A percentile compares a stretch with the other conserved stretches of the same genome.
phyloP scores from a whole-genome alignment of 2,888 invertebrate genomes.

The Axea sp. region DNA sequence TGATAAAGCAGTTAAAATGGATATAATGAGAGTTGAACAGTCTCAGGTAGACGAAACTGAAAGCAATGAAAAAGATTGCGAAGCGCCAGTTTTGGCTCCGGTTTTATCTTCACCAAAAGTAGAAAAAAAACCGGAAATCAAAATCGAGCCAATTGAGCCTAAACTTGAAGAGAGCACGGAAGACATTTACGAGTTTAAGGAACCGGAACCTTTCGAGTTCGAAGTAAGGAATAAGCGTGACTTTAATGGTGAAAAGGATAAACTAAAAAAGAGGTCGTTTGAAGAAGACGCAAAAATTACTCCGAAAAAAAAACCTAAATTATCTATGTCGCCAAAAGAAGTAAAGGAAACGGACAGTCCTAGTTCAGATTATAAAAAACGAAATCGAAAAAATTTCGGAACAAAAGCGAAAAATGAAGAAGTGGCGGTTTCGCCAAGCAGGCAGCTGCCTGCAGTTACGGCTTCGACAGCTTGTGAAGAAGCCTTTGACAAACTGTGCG shows the following conservation, averaged over 20 bases:
- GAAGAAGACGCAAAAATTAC: conserved; percentile 73
- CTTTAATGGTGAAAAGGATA: conserved; percentile 73
- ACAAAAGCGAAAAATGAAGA: conserved; percentile 68
- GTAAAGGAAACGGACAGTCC: conserved; percentile 61
- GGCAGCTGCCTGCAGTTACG: conserved; percentile 46
- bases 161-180: conserved; percentile 72
- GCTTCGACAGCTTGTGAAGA: conserved; percentile 74
- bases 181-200: conserved; percentile 93
- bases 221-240: conserved; percentile 83
- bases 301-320: conserved; percentile 77
- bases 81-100: conserved; percentile 3
- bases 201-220: conserved; percentile 92
- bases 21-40: conserved; percentile 72
- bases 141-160: conserved; percentile 58
- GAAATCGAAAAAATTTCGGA: conserved; percentile 67
- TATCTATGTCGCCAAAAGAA: conserved; percentile 60
- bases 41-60: conserved; percentile 80
- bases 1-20: conserved; percentile 82
- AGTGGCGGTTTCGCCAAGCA: conserved; percentile 54
- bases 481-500: conserved; percentile 81
- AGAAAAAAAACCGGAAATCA: conserved; percentile 74
- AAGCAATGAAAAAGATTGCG: conserved; percentile 73
- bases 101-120: conserved; percentile 66
- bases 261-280: conserved; percentile 74
- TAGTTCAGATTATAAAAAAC: conserved; percentile 66